These are phyloP conservation scores for Oscheius sp. DNA, from an alignment of 2,888 invertebrate genomes.

Conservation along the genomic window DNA sequence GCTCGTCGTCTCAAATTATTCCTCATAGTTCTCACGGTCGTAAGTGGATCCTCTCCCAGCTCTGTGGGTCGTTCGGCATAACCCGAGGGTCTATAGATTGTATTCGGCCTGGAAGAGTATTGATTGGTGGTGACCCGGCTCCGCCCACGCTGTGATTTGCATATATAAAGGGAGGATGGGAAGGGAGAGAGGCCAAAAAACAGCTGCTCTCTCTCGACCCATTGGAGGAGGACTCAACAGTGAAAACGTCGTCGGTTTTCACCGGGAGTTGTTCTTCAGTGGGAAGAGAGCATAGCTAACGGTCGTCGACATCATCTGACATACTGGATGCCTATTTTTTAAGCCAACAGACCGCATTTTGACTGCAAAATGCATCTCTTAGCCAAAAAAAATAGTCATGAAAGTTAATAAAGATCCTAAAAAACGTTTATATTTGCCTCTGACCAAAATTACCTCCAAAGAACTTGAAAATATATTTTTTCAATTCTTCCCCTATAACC, in stretches of 20 bases:
- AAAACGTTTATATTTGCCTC: too few relatives aligned
- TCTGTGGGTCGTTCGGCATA: conserved; percentile 37
- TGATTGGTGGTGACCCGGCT: not conserved
- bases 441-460: too few relatives aligned
- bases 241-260: not conserved
- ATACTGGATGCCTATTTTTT: too few relatives aligned
- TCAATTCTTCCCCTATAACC: too few relatives aligned
- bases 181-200: not conserved
- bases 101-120: conserved; percentile 39
- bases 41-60: conserved; percentile 58
- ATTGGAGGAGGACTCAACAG: not conserved
- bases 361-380: too few relatives aligned
- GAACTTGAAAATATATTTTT: too few relatives aligned
- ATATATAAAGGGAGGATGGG: conserved; percentile 6
- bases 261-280: not conserved
- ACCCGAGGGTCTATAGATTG: conserved; percentile 47
- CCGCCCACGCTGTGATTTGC: not conserved
- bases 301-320: too few relatives aligned
- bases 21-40: conserved; percentile 54
- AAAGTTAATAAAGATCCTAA: too few relatives aligned
- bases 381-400: too few relatives aligned
- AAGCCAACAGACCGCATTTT: too few relatives aligned
- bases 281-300: too few relatives aligned
- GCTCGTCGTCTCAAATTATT: conserved; percentile 48
- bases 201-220: not conserved